phyloP scores from a whole-genome alignment of 2,888 invertebrate species.

The Tipula helvola region DNA sequence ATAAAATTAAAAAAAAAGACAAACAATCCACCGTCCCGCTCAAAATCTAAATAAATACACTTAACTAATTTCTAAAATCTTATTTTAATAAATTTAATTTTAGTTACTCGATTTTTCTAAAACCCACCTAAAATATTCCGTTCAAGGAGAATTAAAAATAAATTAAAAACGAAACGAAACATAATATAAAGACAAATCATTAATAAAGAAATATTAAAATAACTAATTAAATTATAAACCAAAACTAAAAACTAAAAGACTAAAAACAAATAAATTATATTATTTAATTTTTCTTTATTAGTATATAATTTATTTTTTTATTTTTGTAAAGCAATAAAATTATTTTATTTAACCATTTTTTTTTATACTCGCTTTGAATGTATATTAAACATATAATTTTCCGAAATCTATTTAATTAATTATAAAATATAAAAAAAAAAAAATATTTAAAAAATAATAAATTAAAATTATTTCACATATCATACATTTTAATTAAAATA shows the following conservation, averaged over 20 bases:
- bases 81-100: neutral
- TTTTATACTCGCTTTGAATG: neutral
- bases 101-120: neutral
- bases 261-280: neutral
- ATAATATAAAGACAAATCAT: neutral
- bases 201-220: neutral
- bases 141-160: neutral
- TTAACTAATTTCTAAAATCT: neutral
- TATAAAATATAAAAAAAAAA: neutral
- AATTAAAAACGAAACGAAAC: neutral
- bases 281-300: neutral
- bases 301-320: neutral
- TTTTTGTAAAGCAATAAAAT: neutral
- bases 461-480: constrained; percentile 6
- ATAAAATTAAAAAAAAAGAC: neutral
- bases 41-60: neutral
- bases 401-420: neutral
- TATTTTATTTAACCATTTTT: neutral
- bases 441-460: neutral
- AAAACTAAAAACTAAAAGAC: neutral
- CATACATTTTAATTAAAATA: neutral
- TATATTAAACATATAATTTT: neutral
- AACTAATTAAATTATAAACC: neutral
- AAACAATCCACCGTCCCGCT: constrained; percentile 4
- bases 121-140: neutral